Conservation (phyloP, 2,797 vertebrate species). For the Cebuella pygmaea region DNA sequence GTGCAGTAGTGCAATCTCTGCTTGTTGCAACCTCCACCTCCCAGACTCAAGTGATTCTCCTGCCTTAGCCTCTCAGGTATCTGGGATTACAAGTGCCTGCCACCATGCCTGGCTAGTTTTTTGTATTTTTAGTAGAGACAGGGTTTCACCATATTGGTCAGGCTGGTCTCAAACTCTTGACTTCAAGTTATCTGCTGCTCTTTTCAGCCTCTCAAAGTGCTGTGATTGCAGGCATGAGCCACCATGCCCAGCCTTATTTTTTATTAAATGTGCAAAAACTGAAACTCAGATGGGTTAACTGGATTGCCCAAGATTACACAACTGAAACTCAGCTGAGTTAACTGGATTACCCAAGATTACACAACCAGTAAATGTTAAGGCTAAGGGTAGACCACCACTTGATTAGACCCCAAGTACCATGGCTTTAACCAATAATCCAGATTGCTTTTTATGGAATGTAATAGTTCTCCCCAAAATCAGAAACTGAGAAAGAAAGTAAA, state of each 20-base stretch:
- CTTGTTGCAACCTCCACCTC: neutral
- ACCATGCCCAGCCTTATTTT: neutral
- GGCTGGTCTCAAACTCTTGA: neutral
- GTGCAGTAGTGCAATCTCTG: neutral
- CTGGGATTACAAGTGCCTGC: too few relatives aligned
- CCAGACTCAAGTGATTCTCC: neutral
- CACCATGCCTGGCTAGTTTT: neutral
- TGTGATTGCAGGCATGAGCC: neutral
- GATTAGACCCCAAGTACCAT: neutral
- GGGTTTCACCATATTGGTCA: neutral
- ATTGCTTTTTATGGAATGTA: neutral
- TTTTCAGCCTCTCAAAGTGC: neutral
- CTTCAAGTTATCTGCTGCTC: neutral
- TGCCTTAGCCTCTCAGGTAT: neutral
- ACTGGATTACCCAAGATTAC: neutral
- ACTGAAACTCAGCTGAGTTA: neutral
- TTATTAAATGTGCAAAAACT: neutral
- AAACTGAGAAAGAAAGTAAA: neutral
- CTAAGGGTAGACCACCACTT: neutral
- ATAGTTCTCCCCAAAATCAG: neutral
- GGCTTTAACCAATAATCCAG: neutral
- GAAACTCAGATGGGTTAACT: neutral
- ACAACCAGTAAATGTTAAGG: neutral
- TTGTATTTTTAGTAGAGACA: neutral
- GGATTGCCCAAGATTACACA: neutral